These are phyloP conservation scores for Sapayoa aenigma DNA, from an alignment of 2,113 vertebrate species.

Conservation along the genomic window DNA sequence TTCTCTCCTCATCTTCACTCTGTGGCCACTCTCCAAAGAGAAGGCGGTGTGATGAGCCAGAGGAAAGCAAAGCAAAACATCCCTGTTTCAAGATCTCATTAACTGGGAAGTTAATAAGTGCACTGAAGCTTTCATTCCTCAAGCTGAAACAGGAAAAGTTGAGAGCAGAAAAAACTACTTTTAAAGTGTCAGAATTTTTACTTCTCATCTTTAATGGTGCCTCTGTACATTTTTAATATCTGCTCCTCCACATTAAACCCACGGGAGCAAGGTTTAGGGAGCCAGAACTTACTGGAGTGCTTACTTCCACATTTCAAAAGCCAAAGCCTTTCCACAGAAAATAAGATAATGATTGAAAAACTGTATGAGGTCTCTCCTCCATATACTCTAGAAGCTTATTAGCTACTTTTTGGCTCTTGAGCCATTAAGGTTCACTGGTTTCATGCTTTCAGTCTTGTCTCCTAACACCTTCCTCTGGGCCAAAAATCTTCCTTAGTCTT, in stretches of 20 bases:
- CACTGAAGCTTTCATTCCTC: conserved; percentile 48
- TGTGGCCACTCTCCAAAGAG: conserved; percentile 52
- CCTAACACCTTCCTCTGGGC: not conserved
- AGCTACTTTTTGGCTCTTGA: not conserved
- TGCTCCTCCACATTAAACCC: not conserved
- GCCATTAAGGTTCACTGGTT: not conserved
- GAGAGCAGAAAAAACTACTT: not conserved
- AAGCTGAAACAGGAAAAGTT: conserved; percentile 22
- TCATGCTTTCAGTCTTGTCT: not conserved
- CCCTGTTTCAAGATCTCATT: conserved; percentile 50
- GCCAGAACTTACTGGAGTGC: not conserved
- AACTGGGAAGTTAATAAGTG: conserved; percentile 54
- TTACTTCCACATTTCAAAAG: not conserved
- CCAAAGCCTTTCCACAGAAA: not conserved
- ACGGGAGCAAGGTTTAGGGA: not conserved
- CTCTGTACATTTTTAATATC: conserved; percentile 6
- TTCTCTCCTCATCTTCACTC: conserved; percentile 25
- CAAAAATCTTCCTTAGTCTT: not conserved
- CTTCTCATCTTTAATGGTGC: not conserved
- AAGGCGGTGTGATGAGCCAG: conserved; percentile 15
- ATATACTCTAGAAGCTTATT: not conserved
- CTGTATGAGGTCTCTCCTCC: not conserved
- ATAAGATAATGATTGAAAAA: not conserved
- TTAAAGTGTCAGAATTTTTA: not conserved
- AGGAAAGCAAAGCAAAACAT: conserved; percentile 20